Conservation (phyloP, 2,797 vertebrate genomes). For the Petrocephalus sullivani region DNA sequence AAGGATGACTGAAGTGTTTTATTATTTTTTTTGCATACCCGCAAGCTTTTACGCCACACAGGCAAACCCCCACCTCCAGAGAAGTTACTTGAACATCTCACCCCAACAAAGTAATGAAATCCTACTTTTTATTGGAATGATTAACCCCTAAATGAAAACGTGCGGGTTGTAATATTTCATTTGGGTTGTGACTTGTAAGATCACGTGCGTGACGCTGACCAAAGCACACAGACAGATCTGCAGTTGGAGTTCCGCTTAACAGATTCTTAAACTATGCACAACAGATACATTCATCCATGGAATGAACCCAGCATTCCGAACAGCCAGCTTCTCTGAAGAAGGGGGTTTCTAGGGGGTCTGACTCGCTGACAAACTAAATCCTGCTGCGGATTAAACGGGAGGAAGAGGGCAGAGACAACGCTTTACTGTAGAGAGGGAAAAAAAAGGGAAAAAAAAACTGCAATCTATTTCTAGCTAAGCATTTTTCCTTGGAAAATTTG, state of each 20-base stretch:
- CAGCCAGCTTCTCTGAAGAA: slow-evolving; percentile 29
- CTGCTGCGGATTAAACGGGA: neutral
- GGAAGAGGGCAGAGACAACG: neutral
- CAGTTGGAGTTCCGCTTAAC: slow-evolving; percentile 31
- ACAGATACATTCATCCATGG: slow-evolving; percentile 40
- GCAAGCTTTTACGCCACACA: neutral
- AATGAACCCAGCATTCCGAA: slow-evolving; percentile 39
- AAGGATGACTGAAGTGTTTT: slow-evolving; percentile 35
- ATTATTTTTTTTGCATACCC: neutral
- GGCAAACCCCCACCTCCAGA: neutral
- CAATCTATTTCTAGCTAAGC: neutral
- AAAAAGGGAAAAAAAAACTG: neutral
- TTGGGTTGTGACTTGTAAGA: neutral
- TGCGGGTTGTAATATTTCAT: neutral
- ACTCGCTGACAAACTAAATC: slow-evolving; percentile 24
- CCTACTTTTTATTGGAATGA: slow-evolving; percentile 62
- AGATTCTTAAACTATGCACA: slow-evolving; percentile 40
- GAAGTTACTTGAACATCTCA: neutral
- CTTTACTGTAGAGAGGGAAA: neutral
- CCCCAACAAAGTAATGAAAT: slow-evolving; percentile 61
- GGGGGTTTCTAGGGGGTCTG: slow-evolving; percentile 16
- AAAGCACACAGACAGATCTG: slow-evolving; percentile 10
- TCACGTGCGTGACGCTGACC: neutral
- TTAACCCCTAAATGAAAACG: slow-evolving; percentile 34
- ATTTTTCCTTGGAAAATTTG: neutral